Base-by-base conservation (phyloP, 2,797 vertebrate species). In the Sebastes taczanowskii region DNA sequence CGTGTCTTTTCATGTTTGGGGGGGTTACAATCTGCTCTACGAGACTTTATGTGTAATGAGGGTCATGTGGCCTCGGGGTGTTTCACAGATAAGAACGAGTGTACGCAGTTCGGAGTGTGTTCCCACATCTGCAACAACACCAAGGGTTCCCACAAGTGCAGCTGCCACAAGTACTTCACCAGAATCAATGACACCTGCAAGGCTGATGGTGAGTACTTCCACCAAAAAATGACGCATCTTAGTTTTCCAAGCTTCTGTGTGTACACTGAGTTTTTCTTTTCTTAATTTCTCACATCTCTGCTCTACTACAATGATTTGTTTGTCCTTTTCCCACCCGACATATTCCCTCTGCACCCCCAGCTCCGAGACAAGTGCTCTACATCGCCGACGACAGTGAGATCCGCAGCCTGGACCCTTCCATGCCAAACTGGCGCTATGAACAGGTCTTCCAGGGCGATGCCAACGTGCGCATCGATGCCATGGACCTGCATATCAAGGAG, bases 51-150 rank as follows among this genome's bases (percentile, higher is more conserved):
- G 2, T 66, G 56, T 52, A 2, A 71, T n/a, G n/a, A 49, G 27
- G 20, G 0, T 42, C 25, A 14, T 64, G 68, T 68, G 71, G 5
- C 42, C 66, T 74, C 29, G 49, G 42, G 58, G 20, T 71, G 1
- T 74, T 84, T 86, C 38, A 10, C 94, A 99, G 98, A 99, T 68
- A 92, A 97, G 91, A 98, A 99, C 0, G 98, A 99, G 94, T 99
- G 98, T 78, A 91, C 94, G 75, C 95, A 91, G 85, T 99, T 99
- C 0, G 97, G 97, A 23, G 93, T 94, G 69, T 99, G 98, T 89
- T 98, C 98, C 2, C 98, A 99, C 88, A 96, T 98, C 88, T 99
- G 98, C 94, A 98, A 98, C 94, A 99, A 99, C 95, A 99, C 97
- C 3, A 99, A 99, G 89, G 98, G 98, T 11, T 96, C 98, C 46